phyloP scores from a whole-genome alignment of 2,797 vertebrate genomes.

The Fratercula arctica region DNA sequence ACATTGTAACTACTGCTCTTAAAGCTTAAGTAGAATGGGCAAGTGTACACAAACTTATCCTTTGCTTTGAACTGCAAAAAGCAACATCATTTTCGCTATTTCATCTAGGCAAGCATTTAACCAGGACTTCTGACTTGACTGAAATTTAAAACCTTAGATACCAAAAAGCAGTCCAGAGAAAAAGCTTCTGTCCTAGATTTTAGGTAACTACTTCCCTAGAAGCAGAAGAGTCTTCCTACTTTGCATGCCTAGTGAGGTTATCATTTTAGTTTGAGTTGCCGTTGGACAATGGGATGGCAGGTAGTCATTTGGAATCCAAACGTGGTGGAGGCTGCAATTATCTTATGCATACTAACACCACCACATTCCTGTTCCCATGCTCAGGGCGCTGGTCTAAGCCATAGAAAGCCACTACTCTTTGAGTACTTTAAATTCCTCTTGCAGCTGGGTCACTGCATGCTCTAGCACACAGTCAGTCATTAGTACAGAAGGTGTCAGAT shows the following conservation, averaged over 20 bases:
- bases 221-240: background rate
- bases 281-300: background rate
- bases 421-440: background rate
- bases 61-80: background rate
- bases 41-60: background rate
- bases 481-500: background rate
- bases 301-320: background rate
- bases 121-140: background rate
- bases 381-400: background rate
- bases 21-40: background rate
- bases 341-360: background rate
- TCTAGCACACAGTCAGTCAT: background rate
- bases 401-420: background rate
- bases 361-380: background rate
- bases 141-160: background rate
- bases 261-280: background rate
- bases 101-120: background rate
- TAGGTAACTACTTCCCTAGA: background rate
- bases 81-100: background rate
- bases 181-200: background rate
- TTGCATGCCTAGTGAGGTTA: background rate
- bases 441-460: background rate
- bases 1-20: background rate
- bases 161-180: background rate
- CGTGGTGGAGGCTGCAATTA: background rate